Conservation (phyloP, 2,113 vertebrate genomes). For the Ibidorhyncha struthersii region DNA sequence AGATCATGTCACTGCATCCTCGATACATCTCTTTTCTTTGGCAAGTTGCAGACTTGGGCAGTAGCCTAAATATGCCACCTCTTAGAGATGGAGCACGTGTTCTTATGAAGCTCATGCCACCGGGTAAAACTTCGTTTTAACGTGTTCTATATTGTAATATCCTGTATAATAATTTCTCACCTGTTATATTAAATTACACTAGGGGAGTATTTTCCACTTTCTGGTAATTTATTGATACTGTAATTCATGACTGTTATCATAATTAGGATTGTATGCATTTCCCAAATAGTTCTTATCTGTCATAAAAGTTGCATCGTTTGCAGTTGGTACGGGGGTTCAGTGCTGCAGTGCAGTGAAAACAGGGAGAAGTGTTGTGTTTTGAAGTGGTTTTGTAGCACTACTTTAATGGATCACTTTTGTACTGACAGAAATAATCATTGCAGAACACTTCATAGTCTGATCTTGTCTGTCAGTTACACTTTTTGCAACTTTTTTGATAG, state of each 20-base stretch:
- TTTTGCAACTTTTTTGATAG: neutral
- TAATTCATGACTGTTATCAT: neutral
- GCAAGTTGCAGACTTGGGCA: conserved; percentile 98
- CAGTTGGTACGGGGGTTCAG: neutral
- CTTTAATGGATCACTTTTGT: neutral
- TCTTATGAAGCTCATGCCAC: conserved; percentile 99
- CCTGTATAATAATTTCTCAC: neutral
- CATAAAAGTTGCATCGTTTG: neutral
- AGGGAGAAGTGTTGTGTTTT: neutral
- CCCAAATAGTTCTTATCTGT: neutral
- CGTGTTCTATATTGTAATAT: neutral
- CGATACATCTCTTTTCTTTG: conserved; percentile 99
- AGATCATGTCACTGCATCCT: conserved; percentile 99
- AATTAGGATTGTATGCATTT: neutral
- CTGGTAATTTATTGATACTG: neutral
- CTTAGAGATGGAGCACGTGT: conserved; percentile 95
- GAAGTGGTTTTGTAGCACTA: neutral
- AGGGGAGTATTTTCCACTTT: neutral
- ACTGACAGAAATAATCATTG: neutral
- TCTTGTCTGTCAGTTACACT: neutral
- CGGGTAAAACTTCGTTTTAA: conserved; percentile 78
- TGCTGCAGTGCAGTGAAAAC: neutral
- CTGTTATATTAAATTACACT: neutral
- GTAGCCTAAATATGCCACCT: conserved; percentile 96
- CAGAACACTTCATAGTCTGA: neutral